phyloP scores from a whole-genome alignment of 1,140 invertebrate species.

The Bicyclus anynana region DNA sequence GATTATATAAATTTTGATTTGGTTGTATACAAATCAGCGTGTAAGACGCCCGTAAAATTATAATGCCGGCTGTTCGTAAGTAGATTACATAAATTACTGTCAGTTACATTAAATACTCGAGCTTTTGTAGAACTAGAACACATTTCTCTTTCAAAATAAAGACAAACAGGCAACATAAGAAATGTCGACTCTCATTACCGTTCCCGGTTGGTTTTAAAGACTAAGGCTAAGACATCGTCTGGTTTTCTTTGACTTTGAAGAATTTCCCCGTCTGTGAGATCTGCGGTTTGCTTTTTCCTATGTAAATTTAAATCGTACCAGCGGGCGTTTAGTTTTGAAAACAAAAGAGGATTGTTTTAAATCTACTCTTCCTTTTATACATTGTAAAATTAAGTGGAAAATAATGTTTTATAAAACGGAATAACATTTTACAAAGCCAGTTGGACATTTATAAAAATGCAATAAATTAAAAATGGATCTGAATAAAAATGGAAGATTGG shows the following conservation, averaged over 20 bases:
- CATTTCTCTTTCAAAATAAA: slow-evolving; percentile 14
- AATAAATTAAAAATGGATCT: no score
- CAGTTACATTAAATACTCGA: not conserved
- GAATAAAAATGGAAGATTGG: no score
- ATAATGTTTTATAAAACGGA: no score
- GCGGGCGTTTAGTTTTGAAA: not conserved
- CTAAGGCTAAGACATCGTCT: slow-evolving; percentile 8
- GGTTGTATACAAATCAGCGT: no score
- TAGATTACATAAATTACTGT: no score
- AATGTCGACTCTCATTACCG: slow-evolving; percentile 14
- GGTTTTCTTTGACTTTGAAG: slow-evolving; percentile 5
- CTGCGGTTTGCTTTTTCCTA: not conserved
- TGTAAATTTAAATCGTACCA: not conserved
- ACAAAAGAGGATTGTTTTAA: not conserved
- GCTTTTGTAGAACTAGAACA: slow-evolving; percentile 1
- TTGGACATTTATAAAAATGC: no score
- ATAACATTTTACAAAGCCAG: no score
- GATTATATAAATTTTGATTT: no score
- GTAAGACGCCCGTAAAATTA: no score
- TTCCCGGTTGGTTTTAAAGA: slow-evolving; percentile 13
- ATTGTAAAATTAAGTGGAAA: no score
- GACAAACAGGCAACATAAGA: slow-evolving; percentile 15
- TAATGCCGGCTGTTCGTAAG: no score
- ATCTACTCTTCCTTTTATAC: not conserved
- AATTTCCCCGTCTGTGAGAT: slow-evolving; percentile 1